Percentiles rank a stretch among this genome's conserved stretches.
These are phyloP conservation scores for Lissonota sp. DNA, from an alignment of 2,888 invertebrate genomes.

Conservation along the genomic window DNA sequence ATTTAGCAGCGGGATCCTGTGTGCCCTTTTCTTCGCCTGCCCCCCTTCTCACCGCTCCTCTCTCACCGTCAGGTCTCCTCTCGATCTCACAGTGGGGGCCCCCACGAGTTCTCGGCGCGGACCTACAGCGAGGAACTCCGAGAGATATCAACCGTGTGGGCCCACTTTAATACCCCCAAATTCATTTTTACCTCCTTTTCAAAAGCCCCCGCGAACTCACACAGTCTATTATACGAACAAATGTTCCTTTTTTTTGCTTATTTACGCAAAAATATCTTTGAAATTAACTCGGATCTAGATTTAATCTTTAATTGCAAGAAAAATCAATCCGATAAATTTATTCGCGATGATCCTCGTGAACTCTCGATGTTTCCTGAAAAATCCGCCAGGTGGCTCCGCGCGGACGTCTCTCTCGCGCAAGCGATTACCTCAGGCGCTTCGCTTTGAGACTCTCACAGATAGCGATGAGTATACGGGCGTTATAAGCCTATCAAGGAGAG, in stretches of 20 bases:
- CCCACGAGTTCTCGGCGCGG: conserved; percentile 65
- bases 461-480: neutral
- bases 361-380: too few relatives aligned
- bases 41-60: conserved; percentile 61
- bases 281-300: too few relatives aligned
- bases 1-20: conserved; percentile 83
- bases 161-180: conserved; percentile 44
- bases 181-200: conserved; percentile 69
- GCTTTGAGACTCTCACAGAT: neutral
- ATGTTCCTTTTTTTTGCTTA: too few relatives aligned
- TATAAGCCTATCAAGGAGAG: conserved; percentile 27
- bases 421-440: too few relatives aligned
- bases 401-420: too few relatives aligned
- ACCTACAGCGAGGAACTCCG: conserved; percentile 73
- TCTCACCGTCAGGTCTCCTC: conserved; percentile 44
- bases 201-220: conserved; percentile 47
- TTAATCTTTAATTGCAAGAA: too few relatives aligned
- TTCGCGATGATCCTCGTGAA: too few relatives aligned
- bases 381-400: too few relatives aligned
- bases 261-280: too few relatives aligned
- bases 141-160: conserved; percentile 57
- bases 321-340: too few relatives aligned
- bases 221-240: too few relatives aligned
- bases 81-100: conserved; percentile 48
- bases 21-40: conserved; percentile 76